Evolutionary conservation across 2,888 invertebrate species (phyloP).

Genomic region (Yponomeuta evonymella): DNA sequence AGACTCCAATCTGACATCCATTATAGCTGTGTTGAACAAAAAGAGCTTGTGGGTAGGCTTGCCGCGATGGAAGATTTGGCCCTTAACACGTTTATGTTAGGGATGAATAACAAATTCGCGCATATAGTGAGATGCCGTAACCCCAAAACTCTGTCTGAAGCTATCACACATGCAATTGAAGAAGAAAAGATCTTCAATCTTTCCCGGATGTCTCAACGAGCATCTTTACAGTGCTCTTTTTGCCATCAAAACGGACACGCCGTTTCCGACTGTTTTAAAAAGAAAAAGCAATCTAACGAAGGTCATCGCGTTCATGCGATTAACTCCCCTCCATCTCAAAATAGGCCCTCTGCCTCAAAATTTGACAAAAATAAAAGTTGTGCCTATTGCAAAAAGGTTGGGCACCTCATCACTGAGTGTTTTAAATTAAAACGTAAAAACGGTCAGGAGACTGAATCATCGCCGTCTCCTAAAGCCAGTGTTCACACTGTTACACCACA

Average conservation of each 20-base stretch:
- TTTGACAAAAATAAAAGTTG: neutral
- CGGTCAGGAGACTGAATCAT: neutral
- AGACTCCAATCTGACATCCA: neutral
- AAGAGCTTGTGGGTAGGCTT: neutral
- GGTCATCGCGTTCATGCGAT: too few relatives aligned
- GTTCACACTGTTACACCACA: too few relatives aligned
- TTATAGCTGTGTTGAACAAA: neutral
- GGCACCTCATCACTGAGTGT: neutral
- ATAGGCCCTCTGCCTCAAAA: neutral
- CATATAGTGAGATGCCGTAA: neutral
- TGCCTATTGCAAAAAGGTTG: neutral
- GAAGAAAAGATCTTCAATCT: slow-evolving; percentile 1
- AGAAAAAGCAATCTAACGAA: neutral
- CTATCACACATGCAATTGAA: neutral
- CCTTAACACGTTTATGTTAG: slow-evolving; percentile 1
- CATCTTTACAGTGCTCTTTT: neutral
- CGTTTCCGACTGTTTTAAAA: neutral
- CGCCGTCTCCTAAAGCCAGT: neutral
- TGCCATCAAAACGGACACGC: neutral
- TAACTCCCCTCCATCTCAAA: neutral
- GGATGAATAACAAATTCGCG: neutral
- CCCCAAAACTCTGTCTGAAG: neutral
- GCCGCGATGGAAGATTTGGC: slow-evolving; percentile 7
- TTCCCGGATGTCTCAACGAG: too few relatives aligned
- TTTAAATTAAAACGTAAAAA: neutral